Percentiles rank a stretch among this genome's conserved stretches.
These are phyloP conservation scores for Manduca sexta DNA, from an alignment of 1,140 invertebrate species.

Conservation along the genomic window DNA sequence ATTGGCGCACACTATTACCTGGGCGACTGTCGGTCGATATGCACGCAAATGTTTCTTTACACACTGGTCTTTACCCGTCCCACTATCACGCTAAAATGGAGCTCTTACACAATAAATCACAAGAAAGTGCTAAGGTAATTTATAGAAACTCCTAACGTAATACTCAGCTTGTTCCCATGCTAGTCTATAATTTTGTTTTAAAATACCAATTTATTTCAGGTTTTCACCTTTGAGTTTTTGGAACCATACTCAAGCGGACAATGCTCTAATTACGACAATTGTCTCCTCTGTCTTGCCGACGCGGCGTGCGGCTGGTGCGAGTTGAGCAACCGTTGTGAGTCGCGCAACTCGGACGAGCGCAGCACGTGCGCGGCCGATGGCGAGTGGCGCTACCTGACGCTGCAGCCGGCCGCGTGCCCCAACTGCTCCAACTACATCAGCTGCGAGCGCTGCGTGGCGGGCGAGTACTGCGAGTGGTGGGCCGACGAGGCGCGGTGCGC, in stretches of 20 bases:
- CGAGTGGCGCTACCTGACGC: conserved; percentile 86
- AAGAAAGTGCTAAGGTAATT: conserved; percentile 80
- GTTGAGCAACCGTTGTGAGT: conserved; percentile 77
- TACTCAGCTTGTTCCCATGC: too few species aligned
- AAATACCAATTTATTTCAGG: conserved; percentile 62
- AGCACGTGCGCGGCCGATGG: conserved; percentile 73
- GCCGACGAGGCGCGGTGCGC: conserved; percentile 88
- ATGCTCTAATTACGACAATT: conserved; percentile 88
- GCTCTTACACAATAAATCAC: conserved; percentile 80
- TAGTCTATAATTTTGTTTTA: conserved; percentile 5
- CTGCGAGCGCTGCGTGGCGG: conserved; percentile 83
- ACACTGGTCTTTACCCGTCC: conserved; percentile 66
- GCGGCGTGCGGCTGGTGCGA: conserved; percentile 94
- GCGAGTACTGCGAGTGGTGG: conserved; percentile 91
- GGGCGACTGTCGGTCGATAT: conserved; percentile 81
- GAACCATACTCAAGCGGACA: conserved; percentile 88
- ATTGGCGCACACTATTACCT: conserved; percentile 74
- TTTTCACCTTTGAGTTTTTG: conserved; percentile 91
- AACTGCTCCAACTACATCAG: conserved; percentile 92
- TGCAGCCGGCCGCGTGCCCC: conserved; percentile 86
- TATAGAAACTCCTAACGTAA: too few species aligned
- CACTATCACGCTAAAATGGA: conserved; percentile 87
- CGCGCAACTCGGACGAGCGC: conserved; percentile 77
- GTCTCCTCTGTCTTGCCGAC: conserved; percentile 91
- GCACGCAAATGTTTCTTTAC: conserved; percentile 75